phyloP scores from a whole-genome alignment of 1,140 invertebrate genomes.

The Drosophila setifemur region DNA sequence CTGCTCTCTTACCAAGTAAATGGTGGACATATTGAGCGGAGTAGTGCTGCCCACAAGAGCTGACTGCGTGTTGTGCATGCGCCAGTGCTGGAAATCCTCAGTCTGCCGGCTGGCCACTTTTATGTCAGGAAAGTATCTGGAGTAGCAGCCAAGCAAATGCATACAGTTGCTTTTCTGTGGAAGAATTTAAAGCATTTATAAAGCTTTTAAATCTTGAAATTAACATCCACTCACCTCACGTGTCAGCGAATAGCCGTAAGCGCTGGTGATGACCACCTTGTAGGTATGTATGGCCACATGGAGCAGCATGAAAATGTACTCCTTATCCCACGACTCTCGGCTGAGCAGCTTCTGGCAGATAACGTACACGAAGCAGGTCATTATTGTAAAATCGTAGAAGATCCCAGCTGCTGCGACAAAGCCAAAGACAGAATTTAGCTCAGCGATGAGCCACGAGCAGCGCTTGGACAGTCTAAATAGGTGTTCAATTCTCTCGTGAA shows the following conservation, averaged over 20 bases:
- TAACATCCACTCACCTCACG: slow-evolving; percentile 47
- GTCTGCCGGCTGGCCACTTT: neutral
- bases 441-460: slow-evolving; percentile 33
- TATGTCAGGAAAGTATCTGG: slow-evolving; percentile 19
- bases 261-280: slow-evolving; percentile 55
- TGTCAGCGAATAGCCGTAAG: slow-evolving; percentile 55
- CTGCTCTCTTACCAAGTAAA: slow-evolving; percentile 50
- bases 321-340: slow-evolving; percentile 22
- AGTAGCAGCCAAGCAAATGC: slow-evolving; percentile 39
- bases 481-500: slow-evolving; percentile 16
- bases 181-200: neutral
- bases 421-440: slow-evolving; percentile 55
- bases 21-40: slow-evolving; percentile 37
- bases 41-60: slow-evolving; percentile 41
- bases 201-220: neutral
- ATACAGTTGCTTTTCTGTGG: slow-evolving; percentile 54
- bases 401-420: slow-evolving; percentile 46
- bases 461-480: slow-evolving; percentile 47
- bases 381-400: slow-evolving; percentile 70
- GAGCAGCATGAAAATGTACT: slow-evolving; percentile 52
- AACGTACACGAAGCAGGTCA: slow-evolving; percentile 64
- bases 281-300: slow-evolving; percentile 59
- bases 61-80: slow-evolving; percentile 57
- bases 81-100: slow-evolving; percentile 64
- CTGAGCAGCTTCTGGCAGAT: slow-evolving; percentile 65